Base-by-base conservation (phyloP, 2,797 vertebrate species). In the Centropyge bicolor region DNA sequence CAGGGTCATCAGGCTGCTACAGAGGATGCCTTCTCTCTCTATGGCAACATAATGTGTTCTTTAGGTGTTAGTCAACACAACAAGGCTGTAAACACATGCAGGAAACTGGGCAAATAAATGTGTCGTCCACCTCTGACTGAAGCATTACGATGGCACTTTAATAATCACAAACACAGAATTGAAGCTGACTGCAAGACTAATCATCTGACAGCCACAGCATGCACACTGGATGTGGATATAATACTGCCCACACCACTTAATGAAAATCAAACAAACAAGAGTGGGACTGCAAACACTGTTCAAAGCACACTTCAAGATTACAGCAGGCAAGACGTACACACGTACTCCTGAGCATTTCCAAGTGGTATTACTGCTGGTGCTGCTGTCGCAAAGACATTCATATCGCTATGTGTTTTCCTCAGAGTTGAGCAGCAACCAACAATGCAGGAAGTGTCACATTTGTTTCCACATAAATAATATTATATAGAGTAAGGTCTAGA, bases 1-100 rank as follows among this genome's bases (percentile, higher is more conserved):
- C n/a, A 27, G 51, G 64, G 56, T 82, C 65, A 80, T 24, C 54
- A 68, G 63, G 8, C 60, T 48, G 46, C 16, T 48, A 38, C 38
- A 27, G 22, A 59, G 52, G 41, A 84, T 74, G 31, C 35, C 14
- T 66, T 27, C 20, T 55, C 22, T 74, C 31, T 67, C 60, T 45
- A 36, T 0, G 27, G 38, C n/a, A 70, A 74, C 46, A 46, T 9
- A 45, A 72, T 31, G 40, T 43, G 22, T 54, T 73, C 52, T 45
- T 51, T 7, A 52, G 17, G 35, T 48, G 56, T 70, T 31, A 24
- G 38, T 56, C 20, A 75, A 80, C 27, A 55, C 17, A 70, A 20
- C n/a, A 54, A 69, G 64, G 49, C 68, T 59, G 70, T 65, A 57
- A 69, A 75, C 31, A 56, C 45, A 52, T 64, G 7, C 4, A 48